Evolutionary conservation across 35 echinoderm and acorn worm genomes (phyloP).

Genomic region (Anneissia japonica): DNA sequence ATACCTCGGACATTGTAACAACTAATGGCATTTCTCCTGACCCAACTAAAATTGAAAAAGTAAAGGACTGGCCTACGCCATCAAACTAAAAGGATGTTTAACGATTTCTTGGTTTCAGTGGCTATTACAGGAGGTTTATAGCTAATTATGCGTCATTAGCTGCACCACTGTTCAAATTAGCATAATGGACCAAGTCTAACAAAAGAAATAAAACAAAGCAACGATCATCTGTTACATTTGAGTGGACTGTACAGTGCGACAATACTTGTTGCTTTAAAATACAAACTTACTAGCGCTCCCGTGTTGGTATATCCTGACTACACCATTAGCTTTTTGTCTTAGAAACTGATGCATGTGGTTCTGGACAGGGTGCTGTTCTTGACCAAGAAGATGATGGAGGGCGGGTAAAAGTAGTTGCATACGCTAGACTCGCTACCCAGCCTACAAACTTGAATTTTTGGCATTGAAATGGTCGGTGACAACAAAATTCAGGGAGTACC

Average conservation of each 20-base stretch:
- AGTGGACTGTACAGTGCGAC: constrained; percentile 49
- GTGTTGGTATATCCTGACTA: constrained; percentile 57
- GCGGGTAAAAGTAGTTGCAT: constrained; percentile 46
- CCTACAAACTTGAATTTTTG: neutral
- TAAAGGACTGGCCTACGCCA: no score
- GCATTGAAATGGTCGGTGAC: neutral
- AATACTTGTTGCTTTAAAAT: constrained; percentile 19
- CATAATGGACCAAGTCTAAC: neutral
- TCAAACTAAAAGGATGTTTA: no score
- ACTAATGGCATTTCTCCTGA: no score
- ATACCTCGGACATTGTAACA: no score
- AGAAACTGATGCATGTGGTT: constrained; percentile 54
- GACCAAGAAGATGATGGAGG: constrained; percentile 34
- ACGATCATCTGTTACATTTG: neutral
- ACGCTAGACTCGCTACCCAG: constrained; percentile 27
- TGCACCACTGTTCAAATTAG: no score
- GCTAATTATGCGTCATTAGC: no score
- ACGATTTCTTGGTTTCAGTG: no score
- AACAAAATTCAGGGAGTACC: neutral
- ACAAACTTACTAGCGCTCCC: constrained; percentile 30
- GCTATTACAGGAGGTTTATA: no score
- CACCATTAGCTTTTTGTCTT: constrained; percentile 31
- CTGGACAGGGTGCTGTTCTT: constrained; percentile 49
- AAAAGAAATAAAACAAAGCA: neutral
- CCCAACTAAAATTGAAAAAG: no score